A percentile compares a stretch with the other conserved stretches of the same genome.
These are phyloP conservation scores for Arctocebus calabarensis DNA, from an alignment of 2,797 vertebrate species.

Conservation along the genomic window DNA sequence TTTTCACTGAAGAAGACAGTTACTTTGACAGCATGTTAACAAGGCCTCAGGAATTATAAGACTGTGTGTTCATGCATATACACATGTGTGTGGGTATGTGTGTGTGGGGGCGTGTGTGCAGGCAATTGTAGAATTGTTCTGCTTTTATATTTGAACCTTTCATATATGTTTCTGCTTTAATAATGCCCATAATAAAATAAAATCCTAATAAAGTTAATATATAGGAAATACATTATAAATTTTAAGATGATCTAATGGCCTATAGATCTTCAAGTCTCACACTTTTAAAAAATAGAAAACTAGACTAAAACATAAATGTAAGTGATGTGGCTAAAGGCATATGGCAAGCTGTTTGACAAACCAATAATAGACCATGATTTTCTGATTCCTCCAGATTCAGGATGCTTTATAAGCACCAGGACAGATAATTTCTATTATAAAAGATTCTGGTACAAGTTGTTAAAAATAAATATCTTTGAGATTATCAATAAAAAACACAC, in stretches of 20 bases:
- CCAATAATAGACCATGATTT: neutral
- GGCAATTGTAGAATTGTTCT: neutral
- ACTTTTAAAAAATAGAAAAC: neutral
- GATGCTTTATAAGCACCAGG: neutral
- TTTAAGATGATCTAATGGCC: neutral
- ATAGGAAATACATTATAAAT: neutral
- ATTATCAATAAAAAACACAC: neutral
- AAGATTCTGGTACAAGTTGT: neutral
- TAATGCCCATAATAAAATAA: neutral
- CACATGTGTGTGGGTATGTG: no score
- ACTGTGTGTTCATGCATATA: neutral
- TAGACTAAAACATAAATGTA: neutral
- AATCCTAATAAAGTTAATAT: neutral
- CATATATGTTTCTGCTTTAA: neutral
- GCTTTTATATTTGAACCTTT: slow-evolving; percentile 16
- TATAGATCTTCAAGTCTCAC: neutral
- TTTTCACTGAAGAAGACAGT: neutral
- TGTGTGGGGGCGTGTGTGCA: no score
- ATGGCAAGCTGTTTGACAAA: neutral
- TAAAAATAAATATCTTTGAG: neutral
- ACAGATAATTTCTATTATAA: neutral
- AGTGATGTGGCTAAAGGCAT: neutral
- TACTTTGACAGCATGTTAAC: neutral
- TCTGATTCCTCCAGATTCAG: neutral
- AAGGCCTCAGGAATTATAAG: neutral